Base-by-base conservation (phyloP, 2,888 invertebrate species). In the Drosophila parthenogenetica region DNA sequence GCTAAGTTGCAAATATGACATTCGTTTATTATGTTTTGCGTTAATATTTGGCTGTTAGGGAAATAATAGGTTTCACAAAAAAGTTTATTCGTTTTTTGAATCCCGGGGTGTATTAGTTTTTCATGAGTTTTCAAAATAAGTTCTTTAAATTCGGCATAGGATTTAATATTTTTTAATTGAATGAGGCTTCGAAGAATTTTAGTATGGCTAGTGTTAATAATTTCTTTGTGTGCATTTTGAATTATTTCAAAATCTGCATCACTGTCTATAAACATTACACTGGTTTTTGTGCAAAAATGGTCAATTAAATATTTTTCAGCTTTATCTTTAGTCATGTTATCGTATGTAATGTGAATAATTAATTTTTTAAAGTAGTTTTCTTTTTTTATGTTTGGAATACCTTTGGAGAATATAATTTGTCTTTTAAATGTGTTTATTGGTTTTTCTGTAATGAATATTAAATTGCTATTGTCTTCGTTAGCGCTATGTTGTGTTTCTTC, bases 1-100 rank as follows among this genome's bases (percentile, higher is more conserved):
- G 48, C 11, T 17, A 48, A 16, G 17, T 32, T 48, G 11, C 48
- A 48, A 10, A 29, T 32, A 4, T 48, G 29, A 4, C 11, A 32
- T 29, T 48, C 48, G 16, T 48, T 48, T 32, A 48, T 11, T 8
- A 48, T 32, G 32, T 48, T 48, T 32, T 48, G 48, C 2, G 16
- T 48, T 11, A 48, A 10, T 16, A 32, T 3, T 16, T 48, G 48
- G 32, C 32, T 48, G 14, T 48, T 48, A 10, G 48, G 32, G 29
- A 32, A 48, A 29, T 48, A 48, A 48, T 48, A 48, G 3, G 19
- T 19, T 19, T 19, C 19, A 19, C 19, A 2, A 3, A 19, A 19
- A 19, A 19, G 19, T 19, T 19, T 19, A 3, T 19, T 19, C 3
- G n/a, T n/a, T n/a, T n/a, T n/a, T n/a, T n/a, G n/a, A n/a, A n/a